A percentile compares a stretch with the other conserved stretches of the same genome.
Evolutionary conservation across 2,113 vertebrate genomes (phyloP).

Genomic region (Chroicocephalus ridibundus): DNA sequence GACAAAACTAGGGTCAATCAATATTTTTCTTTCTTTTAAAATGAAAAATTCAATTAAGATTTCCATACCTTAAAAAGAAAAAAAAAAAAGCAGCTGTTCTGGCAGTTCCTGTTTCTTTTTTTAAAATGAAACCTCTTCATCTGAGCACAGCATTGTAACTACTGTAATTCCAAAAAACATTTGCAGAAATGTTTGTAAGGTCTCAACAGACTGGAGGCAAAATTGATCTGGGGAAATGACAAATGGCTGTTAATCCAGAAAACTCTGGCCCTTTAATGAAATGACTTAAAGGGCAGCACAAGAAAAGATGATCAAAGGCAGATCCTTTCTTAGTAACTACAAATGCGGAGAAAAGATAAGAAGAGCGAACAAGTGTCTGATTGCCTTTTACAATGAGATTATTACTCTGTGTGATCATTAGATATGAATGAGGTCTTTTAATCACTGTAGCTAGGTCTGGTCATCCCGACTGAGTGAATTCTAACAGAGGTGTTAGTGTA

Average conservation of each 20-base stretch:
- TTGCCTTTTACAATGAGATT: conserved; percentile 41
- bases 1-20: neutral
- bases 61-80: neutral
- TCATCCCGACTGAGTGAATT: neutral
- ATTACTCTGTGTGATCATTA: conserved; percentile 32
- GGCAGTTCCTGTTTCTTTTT: neutral
- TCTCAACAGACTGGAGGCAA: neutral
- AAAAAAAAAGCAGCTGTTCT: neutral
- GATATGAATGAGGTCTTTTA: conserved; percentile 47
- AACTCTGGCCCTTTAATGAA: conserved; percentile 32
- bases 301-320: conserved; percentile 38
- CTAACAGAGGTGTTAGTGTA: neutral
- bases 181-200: neutral
- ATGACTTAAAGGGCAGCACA: conserved; percentile 10
- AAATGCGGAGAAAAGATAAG: conserved; percentile 50
- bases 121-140: neutral
- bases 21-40: neutral
- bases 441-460: conserved; percentile 5
- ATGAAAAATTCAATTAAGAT: neutral
- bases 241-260: conserved; percentile 25
- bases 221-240: conserved; percentile 19
- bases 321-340: conserved; percentile 28
- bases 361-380: conserved; percentile 25
- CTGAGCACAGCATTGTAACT: neutral
- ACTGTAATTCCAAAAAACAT: neutral